Conservation (phyloP, 2,113 vertebrate genomes). For the Ploceus nigricollis region DNA sequence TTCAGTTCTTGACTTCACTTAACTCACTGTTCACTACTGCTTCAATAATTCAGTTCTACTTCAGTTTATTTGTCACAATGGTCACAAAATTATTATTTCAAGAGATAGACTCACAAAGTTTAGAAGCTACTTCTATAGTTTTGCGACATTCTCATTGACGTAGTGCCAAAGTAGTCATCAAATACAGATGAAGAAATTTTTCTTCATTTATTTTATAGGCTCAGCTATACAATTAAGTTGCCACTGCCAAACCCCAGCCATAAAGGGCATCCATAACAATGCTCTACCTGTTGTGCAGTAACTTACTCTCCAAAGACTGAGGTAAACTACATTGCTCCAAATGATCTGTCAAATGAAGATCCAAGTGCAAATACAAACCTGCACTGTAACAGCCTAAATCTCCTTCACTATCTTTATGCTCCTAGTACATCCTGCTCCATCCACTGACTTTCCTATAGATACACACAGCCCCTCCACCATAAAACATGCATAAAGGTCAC, state of each 20-base stretch:
- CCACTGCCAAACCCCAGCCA: rapidly evolving
- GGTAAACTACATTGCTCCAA: background rate
- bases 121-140: background rate
- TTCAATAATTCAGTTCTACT: background rate
- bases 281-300: background rate
- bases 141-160: rapidly evolving
- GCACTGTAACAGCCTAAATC: background rate
- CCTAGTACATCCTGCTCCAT: background rate
- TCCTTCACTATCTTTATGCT: background rate
- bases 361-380: background rate
- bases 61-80: background rate
- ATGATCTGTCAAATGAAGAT: background rate
- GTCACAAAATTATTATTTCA: background rate
- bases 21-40: background rate
- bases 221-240: background rate
- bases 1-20: background rate
- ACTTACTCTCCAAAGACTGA: background rate
- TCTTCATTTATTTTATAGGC: background rate
- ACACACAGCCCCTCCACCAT: background rate
- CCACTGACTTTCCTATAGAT: background rate
- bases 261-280: background rate
- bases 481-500: background rate
- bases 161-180: background rate
- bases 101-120: background rate
- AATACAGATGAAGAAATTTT: background rate